phyloP scores from a whole-genome alignment of 2,113 vertebrate species.

The Pollimyrus isidori region DNA sequence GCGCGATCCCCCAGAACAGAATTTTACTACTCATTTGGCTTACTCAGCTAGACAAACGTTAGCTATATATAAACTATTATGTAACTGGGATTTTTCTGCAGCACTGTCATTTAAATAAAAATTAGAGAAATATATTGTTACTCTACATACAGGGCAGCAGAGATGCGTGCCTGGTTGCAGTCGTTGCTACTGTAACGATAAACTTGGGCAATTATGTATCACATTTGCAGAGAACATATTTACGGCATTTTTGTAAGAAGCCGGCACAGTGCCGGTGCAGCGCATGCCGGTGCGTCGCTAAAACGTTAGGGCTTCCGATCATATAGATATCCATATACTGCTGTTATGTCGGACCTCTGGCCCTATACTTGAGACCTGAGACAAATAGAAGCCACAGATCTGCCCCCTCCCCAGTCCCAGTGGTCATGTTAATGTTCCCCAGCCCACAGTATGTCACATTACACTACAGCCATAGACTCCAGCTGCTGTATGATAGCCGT shows the following conservation, averaged over 20 bases:
- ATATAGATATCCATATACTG: neutral
- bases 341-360: neutral
- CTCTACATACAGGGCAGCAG: neutral
- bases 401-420: neutral
- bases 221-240: neutral
- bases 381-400: neutral
- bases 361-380: neutral
- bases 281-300: neutral
- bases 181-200: neutral
- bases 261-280: neutral
- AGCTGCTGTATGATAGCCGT: constrained; percentile 35
- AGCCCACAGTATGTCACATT: constrained; percentile 27
- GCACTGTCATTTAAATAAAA: neutral
- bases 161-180: neutral
- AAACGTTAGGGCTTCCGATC: neutral
- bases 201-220: neutral
- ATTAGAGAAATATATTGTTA: neutral
- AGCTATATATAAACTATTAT: neutral
- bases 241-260: neutral
- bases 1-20: neutral
- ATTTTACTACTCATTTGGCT: neutral
- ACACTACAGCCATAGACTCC: constrained; percentile 21
- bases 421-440: constrained; percentile 27
- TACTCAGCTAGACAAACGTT: neutral
- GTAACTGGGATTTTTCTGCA: neutral